A percentile compares a stretch with the other conserved stretches of the same genome.
Evolutionary conservation across 2,797 vertebrate species (phyloP).

Genomic region (Hafferia zeledoni): DNA sequence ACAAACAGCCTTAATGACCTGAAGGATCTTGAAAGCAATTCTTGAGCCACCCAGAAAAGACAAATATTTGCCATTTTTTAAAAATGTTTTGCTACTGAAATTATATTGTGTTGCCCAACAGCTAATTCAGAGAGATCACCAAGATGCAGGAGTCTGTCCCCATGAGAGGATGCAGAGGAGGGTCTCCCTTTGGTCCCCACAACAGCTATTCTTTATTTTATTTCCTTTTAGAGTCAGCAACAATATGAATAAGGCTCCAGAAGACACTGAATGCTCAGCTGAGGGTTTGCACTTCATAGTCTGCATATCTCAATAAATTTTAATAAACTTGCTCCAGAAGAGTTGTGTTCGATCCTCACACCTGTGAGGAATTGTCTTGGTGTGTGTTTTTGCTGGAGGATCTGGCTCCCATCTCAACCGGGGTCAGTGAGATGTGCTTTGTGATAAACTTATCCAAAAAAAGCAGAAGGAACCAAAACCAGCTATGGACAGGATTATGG

Average conservation of each 20-base stretch:
- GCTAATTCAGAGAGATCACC: background rate
- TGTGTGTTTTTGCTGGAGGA: background rate
- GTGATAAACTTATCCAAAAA: background rate
- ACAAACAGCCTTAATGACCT: background rate
- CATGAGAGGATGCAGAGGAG: background rate
- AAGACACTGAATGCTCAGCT: background rate
- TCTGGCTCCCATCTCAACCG: background rate
- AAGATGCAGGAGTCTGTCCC: background rate
- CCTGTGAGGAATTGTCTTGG: background rate
- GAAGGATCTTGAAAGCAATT: background rate
- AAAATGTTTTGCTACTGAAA: background rate
- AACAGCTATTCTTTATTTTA: background rate
- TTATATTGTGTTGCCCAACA: accelerated
- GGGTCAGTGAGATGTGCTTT: background rate
- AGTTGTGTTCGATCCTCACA: background rate
- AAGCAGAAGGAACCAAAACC: background rate
- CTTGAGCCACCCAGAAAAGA: background rate
- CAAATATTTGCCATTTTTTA: background rate
- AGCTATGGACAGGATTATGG: accelerated
- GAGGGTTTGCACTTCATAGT: background rate
- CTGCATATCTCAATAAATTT: background rate
- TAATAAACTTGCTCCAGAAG: background rate
- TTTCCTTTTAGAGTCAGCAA: background rate
- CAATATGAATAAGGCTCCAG: background rate
- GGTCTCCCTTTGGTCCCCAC: background rate